Evolutionary conservation across 2,113 vertebrate genomes (phyloP), one percentile per base, ranked within the genome.

Genomic region (Anoplopoma fimbria): DNA sequence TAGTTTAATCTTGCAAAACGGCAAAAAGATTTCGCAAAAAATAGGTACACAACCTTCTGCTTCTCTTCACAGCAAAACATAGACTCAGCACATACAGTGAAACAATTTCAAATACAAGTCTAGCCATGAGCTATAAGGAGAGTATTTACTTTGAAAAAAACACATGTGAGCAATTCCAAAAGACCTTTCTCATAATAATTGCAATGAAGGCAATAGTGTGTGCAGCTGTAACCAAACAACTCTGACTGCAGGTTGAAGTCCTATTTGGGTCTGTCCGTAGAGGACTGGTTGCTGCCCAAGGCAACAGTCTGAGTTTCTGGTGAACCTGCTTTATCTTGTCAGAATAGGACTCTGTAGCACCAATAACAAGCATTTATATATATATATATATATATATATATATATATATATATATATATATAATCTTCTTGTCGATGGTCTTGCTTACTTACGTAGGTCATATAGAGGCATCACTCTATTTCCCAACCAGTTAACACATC

Each of bases 1-100:
- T 75, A 4, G 8, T 80, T 65, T 64, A 85, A 64, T 79, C 57
- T 64, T 10, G 55, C 19, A 53, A 72, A 78, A 79, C 3, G 0
- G 55, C 25, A 45, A 62, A 40, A 34, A 12, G 42, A 69, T 58
- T 31, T 68, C 27, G n/a, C 55, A 62, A 42, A 62, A 42, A 74
- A 34, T 25, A 61, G 40, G 8, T 34, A 60, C 31, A 73, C 2
- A 21, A 73, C 40, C 69, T 36, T 67, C 15, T 25, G 19, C 33
- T 40, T 34, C 45, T 75, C 21, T 21, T 25, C 13, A 38, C 13
- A 6, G 10, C 2, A 9, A 21, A 34, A 75, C 17, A 36, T n/a
- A 21, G 3, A 51, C 27, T 19, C 33, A 38, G 53, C 1, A 7
- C 3, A 21, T 53, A 31, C 53, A 42, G 25, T 60, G 4, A 33